Conservation (phyloP, 2,797 vertebrate genomes). For the Oophaga sylvatica region DNA sequence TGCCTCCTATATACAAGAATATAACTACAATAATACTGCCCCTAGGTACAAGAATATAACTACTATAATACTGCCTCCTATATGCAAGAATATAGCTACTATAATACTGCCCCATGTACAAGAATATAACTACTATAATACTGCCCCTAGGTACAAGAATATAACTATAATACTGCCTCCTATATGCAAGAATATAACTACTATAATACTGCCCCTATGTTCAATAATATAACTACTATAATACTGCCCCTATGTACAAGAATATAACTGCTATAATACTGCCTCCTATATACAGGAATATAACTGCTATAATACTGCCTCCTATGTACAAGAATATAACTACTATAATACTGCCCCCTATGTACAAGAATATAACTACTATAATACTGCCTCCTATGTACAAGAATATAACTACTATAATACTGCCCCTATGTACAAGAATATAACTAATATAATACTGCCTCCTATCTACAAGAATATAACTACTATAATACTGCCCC, state of each 20-base stretch:
- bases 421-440: not conserved
- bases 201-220: not conserved
- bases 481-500: not conserved
- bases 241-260: not conserved
- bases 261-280: slow-evolving; percentile 4
- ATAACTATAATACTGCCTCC: not conserved
- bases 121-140: too few relatives aligned
- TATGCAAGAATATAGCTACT: too few relatives aligned
- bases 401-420: slow-evolving; percentile 2
- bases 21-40: too few relatives aligned
- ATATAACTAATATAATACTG: too few relatives aligned
- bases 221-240: slow-evolving; percentile 6
- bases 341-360: not conserved
- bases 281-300: too few relatives aligned
- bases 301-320: too few relatives aligned
- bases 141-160: too few relatives aligned
- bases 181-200: not conserved
- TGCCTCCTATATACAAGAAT: too few relatives aligned
- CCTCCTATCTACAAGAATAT: not conserved
- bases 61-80: too few relatives aligned
- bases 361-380: not conserved
- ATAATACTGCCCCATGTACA: too few relatives aligned
- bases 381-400: not conserved
- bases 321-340: not conserved
- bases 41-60: too few relatives aligned